These are phyloP conservation scores for Euproctis similis DNA, from an alignment of 2,888 invertebrate genomes.

Conservation along the genomic window DNA sequence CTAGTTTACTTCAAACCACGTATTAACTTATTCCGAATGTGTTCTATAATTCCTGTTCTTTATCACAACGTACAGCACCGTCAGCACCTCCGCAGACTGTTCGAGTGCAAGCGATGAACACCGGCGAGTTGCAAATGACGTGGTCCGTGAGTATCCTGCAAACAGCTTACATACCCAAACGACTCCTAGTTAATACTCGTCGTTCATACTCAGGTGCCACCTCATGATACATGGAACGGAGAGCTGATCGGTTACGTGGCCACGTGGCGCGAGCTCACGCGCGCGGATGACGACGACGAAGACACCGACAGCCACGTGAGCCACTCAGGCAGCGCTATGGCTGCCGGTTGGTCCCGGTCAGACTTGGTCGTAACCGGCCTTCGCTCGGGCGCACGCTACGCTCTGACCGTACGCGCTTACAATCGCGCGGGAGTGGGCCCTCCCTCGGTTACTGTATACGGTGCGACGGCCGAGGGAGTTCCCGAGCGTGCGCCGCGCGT, in stretches of 20 bases:
- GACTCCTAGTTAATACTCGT: too few species aligned
- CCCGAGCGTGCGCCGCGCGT: conserved; percentile 82
- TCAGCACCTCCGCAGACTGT: conserved; percentile 81
- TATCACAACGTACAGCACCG: conserved; percentile 64
- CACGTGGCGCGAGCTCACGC: conserved; percentile 66
- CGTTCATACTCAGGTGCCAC: conserved; percentile 77
- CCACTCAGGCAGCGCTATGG: conserved; percentile 42
- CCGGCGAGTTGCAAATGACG: conserved; percentile 80
- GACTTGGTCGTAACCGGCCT: conserved; percentile 76
- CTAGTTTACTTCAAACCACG: background rate
- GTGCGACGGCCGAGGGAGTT: conserved; percentile 86
- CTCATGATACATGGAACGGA: conserved; percentile 81
- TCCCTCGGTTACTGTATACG: conserved; percentile 80
- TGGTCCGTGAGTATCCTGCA: conserved; percentile 81
- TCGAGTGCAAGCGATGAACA: conserved; percentile 78
- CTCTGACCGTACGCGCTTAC: conserved; percentile 85
- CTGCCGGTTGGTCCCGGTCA: conserved; percentile 79
- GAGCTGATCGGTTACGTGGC: conserved; percentile 83
- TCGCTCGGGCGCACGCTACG: conserved; percentile 85
- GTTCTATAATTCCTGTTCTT: too few species aligned
- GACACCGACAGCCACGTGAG: conserved; percentile 24
- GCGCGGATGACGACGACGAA: conserved; percentile 31
- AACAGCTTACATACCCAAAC: too few species aligned
- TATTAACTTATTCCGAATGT: background rate
- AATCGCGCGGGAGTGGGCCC: conserved; percentile 89